phyloP scores from a whole-genome alignment of 2,113 vertebrate species.

The Turdus rufiventris region DNA sequence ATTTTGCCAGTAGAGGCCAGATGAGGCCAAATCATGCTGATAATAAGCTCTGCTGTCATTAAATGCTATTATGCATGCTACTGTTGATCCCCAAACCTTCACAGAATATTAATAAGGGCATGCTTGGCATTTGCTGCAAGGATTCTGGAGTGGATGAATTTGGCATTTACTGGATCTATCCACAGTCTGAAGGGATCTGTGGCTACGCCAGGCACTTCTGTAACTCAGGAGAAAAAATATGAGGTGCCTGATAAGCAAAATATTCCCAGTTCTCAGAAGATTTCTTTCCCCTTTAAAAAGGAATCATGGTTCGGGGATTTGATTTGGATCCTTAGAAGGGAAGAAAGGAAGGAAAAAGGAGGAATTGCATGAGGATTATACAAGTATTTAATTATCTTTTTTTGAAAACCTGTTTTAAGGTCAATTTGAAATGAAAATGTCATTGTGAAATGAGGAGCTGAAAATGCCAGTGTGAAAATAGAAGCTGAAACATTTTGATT shows the following conservation, averaged over 20 bases:
- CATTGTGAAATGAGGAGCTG: background rate
- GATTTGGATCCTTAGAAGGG: background rate
- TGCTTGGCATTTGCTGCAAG: background rate
- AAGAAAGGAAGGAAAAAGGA: background rate
- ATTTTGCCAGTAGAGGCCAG: slow-evolving; percentile 62
- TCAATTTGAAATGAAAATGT: slow-evolving; percentile 27
- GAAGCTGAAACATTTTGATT: background rate
- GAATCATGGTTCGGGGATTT: background rate
- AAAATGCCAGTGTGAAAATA: background rate
- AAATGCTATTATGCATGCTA: slow-evolving; percentile 33
- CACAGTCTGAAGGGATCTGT: background rate
- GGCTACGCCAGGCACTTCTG: background rate
- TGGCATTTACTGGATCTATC: background rate
- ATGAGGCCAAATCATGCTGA: slow-evolving; percentile 57
- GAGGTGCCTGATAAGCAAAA: background rate
- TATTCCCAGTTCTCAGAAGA: background rate
- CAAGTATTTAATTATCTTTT: background rate
- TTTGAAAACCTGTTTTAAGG: background rate
- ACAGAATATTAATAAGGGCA: slow-evolving; percentile 18
- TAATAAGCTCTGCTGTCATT: slow-evolving; percentile 62
- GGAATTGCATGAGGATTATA: background rate
- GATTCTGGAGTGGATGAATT: background rate
- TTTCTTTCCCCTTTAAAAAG: background rate
- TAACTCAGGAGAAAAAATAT: background rate
- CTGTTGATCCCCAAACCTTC: slow-evolving; percentile 35